Evolutionary conservation across 2,888 invertebrate genomes (phyloP), one percentile per base, ranked within the genome.

Genomic region (Adineta ricciae): DNA sequence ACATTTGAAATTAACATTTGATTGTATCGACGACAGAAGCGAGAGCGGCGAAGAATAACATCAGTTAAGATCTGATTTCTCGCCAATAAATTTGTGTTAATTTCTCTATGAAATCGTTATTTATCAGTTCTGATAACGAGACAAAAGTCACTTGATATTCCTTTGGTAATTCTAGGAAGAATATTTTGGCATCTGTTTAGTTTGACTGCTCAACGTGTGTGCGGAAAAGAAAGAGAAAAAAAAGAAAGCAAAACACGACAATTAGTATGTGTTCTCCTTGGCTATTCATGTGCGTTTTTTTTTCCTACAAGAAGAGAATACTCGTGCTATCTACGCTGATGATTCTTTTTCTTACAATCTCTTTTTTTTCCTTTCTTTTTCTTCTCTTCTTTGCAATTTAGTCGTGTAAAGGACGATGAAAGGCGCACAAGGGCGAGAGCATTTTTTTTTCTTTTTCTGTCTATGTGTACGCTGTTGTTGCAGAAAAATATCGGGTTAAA

Each of bases 401-500:
- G 32, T 64, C 32, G 64, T 24, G 19, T 64, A 64, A 36, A 64
- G 32, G 32, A 32, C 64, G 32, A 64, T 64, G 32, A 64, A 64
- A 64, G 52, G 21, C 52, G 21, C 52, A 21, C 52, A 64, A 64
- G 32, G 14, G 64, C 32, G 8, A n/a, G 27, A 16, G 64, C 64
- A 50, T 64, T 64, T 64, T 64, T 64, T 64, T 64, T 64, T 27
- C 64, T 64, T 64, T 36, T 32, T 64, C 64, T 64, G 32, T 64
- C 32, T 64, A 19, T 64, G 14, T 64, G 64, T 64, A 32, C 19
- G 64, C 64, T 64, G 64, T 64, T 64, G 64, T 64, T 64, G 64
- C 64, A 64, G 64, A 64, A 64, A 64, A 64, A 64, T 64, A 64
- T 64, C 64, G 64, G 64, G 32, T 64, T 19, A 64, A 64, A 64